Conservation (phyloP, 2,888 invertebrate genomes). For the Drosophila peninsularis region DNA sequence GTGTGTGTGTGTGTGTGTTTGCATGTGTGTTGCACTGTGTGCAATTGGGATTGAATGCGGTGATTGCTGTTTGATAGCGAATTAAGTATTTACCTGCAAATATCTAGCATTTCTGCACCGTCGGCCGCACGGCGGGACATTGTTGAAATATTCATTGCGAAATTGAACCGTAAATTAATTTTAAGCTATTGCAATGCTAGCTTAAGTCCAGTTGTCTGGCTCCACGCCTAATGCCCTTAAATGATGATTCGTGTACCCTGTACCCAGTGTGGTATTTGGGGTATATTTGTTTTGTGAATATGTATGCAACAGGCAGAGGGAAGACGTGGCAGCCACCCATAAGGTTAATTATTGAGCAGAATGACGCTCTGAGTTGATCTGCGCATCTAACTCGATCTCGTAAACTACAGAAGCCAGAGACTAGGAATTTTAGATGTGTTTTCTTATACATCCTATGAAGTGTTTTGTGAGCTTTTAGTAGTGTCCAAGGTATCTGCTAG, state of each 20-base stretch:
- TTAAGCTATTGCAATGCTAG: background rate
- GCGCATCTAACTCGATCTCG: background rate
- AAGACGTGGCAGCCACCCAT: no score
- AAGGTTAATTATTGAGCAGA: background rate
- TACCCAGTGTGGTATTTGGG: background rate
- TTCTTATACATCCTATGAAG: background rate
- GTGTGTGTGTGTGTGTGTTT: background rate
- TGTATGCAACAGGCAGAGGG: background rate
- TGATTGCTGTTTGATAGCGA: constrained; percentile 4
- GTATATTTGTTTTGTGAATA: background rate
- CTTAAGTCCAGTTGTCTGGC: background rate
- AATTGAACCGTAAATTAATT: constrained; percentile 3
- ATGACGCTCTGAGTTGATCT: no score
- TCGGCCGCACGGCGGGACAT: background rate
- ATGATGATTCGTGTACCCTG: background rate
- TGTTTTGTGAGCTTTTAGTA: background rate
- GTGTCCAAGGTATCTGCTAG: background rate
- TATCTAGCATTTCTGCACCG: background rate
- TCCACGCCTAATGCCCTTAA: background rate
- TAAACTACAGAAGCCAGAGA: background rate
- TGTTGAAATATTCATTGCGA: constrained; percentile 6
- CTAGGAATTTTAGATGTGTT: background rate
- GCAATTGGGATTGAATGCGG: background rate
- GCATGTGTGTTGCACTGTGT: background rate
- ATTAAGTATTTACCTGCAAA: constrained; percentile 14